Percentiles rank a stretch among this genome's conserved stretches.
Evolutionary conservation across 2,888 invertebrate genomes (phyloP).

Genomic region (Lagria hirta): DNA sequence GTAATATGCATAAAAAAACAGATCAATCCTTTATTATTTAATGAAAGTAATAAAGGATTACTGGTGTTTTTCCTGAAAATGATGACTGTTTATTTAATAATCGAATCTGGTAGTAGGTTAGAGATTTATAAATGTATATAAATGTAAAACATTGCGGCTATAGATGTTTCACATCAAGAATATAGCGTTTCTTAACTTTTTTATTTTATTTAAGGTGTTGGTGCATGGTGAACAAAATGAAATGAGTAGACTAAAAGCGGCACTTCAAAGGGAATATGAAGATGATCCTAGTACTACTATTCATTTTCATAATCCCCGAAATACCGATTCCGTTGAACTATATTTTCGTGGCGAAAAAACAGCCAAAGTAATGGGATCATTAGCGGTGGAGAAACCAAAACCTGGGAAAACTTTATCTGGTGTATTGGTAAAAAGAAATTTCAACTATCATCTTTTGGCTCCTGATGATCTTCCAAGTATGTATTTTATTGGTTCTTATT

Average conservation of each 20-base stretch:
- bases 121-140: no score
- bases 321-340: constrained; percentile 89
- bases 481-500: constrained; percentile 3
- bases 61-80: no score
- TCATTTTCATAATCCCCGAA: constrained; percentile 92
- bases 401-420: constrained; percentile 84
- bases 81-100: no score
- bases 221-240: constrained; percentile 99
- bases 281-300: constrained; percentile 80
- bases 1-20: no score
- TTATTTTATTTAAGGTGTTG: constrained; percentile 62
- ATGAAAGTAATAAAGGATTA: no score
- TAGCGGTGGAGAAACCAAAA: constrained; percentile 81
- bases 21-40: no score
- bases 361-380: constrained; percentile 94
- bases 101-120: no score
- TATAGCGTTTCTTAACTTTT: no score
- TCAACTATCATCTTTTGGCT: constrained; percentile 94
- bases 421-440: constrained; percentile 94
- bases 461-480: constrained; percentile 86
- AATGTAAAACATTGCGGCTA: no score
- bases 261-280: constrained; percentile 90
- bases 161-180: no score
- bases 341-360: constrained; percentile 98
- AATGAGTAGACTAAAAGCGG: constrained; percentile 95